A percentile compares a stretch with the other conserved stretches of the same genome.
Conservation (phyloP, 2,888 invertebrate genomes). For the Agrilus mali region DNA sequence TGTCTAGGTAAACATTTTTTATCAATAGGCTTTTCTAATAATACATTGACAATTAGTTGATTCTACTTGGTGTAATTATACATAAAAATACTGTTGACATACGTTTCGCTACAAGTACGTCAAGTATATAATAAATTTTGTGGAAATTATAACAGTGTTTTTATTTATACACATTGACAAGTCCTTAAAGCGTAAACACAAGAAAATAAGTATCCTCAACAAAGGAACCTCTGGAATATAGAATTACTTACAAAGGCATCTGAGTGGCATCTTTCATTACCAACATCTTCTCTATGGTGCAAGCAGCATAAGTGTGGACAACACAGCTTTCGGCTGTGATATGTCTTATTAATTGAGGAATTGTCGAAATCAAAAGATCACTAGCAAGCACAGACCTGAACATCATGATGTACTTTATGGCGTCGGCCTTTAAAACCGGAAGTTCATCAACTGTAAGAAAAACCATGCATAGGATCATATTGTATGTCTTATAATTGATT, state of each 20-base stretch:
- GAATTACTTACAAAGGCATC: constrained; percentile 37
- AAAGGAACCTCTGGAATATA: constrained; percentile 1
- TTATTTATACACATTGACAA: no score
- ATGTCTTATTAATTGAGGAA: constrained; percentile 71
- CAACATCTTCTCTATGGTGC: constrained; percentile 78
- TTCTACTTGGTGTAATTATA: no score
- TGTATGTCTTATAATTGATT: no score
- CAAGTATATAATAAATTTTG: no score
- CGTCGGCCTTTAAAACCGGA: constrained; percentile 91
- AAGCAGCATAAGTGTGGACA: constrained; percentile 91
- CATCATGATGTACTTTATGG: constrained; percentile 91
- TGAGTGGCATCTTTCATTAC: constrained; percentile 52
- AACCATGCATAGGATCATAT: background rate
- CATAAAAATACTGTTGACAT: no score
- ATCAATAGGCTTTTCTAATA: no score
- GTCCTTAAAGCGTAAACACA: background rate
- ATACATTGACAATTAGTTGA: no score
- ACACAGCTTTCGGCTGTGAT: constrained; percentile 68
- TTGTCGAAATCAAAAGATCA: constrained; percentile 57
- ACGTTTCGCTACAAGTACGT: no score
- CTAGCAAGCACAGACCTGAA: constrained; percentile 83
- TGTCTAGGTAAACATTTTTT: background rate
- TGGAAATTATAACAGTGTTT: no score
- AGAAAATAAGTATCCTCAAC: background rate
- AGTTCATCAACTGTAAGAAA: constrained; percentile 62